Evolutionary conservation across 2,113 vertebrate genomes (phyloP).

Genomic region (Egretta garzetta): DNA sequence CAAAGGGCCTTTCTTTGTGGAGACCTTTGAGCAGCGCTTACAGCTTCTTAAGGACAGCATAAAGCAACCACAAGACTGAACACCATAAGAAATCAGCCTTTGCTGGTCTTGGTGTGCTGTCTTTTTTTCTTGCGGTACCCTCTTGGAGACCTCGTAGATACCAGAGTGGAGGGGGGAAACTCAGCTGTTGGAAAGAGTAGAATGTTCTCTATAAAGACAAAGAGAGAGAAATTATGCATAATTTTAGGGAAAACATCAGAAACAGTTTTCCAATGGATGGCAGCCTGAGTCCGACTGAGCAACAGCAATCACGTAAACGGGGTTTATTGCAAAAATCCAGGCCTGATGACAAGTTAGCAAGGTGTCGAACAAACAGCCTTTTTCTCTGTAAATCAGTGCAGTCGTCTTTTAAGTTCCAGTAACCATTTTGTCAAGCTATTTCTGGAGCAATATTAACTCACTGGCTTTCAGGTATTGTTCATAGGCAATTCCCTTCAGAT

Average conservation of each 20-base stretch:
- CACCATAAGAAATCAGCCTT: neutral
- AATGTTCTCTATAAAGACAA: rapidly evolving
- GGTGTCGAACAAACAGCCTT: neutral
- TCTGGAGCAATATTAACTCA: neutral
- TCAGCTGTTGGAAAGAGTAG: neutral
- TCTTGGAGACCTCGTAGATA: neutral
- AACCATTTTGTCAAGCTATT: neutral
- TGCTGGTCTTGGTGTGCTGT: neutral
- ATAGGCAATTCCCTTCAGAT: neutral
- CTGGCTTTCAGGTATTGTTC: neutral
- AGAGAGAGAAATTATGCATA: neutral
- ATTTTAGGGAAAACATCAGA: neutral
- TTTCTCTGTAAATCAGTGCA: neutral
- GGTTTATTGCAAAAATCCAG: neutral
- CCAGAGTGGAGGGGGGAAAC: neutral
- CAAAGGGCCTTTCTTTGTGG: neutral
- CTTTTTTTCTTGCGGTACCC: neutral
- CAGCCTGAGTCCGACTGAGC: neutral
- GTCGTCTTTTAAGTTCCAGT: neutral
- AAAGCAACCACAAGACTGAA: neutral
- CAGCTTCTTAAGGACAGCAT: neutral
- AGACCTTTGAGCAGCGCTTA: neutral
- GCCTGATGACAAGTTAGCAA: neutral
- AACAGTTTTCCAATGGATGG: neutral
- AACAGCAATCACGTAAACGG: rapidly evolving